phyloP scores from a whole-genome alignment of 2,113 vertebrate species.

The Leucoraja erinaceus region DNA sequence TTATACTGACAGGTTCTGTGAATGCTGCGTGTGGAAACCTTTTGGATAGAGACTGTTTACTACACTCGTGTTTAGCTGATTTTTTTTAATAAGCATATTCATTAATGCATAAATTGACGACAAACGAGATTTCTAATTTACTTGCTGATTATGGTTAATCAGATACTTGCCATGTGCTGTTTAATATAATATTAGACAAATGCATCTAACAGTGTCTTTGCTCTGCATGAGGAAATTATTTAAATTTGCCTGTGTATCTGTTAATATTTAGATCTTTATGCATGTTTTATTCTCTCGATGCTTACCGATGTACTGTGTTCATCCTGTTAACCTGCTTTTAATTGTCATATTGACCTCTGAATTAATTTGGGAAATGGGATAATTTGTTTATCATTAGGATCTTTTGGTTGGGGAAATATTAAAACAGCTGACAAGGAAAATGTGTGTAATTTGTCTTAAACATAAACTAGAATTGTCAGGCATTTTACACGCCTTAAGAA shows the following conservation, averaged over 20 bases:
- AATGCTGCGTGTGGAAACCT: constrained; percentile 10
- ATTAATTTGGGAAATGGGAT: constrained; percentile 20
- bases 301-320: constrained; percentile 42
- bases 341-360: constrained; percentile 1
- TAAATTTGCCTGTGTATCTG: background rate
- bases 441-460: background rate
- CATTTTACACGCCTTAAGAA: background rate
- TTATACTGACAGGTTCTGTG: background rate
- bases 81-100: background rate
- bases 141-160: background rate
- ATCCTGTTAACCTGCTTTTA: constrained; percentile 45
- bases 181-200: background rate
- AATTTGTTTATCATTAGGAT: background rate
- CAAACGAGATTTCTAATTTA: background rate
- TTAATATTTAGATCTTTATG: constrained; percentile 6
- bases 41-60: background rate
- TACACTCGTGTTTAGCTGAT: background rate
- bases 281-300: background rate
- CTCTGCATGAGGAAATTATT: constrained; percentile 14
- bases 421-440: background rate
- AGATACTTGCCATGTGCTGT: too few species aligned
- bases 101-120: background rate
- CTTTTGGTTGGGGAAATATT: constrained; percentile 20
- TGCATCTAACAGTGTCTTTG: background rate
- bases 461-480: background rate